Evolutionary conservation across 2,113 vertebrate species (phyloP).

Genomic region (Mobula hypostoma): DNA sequence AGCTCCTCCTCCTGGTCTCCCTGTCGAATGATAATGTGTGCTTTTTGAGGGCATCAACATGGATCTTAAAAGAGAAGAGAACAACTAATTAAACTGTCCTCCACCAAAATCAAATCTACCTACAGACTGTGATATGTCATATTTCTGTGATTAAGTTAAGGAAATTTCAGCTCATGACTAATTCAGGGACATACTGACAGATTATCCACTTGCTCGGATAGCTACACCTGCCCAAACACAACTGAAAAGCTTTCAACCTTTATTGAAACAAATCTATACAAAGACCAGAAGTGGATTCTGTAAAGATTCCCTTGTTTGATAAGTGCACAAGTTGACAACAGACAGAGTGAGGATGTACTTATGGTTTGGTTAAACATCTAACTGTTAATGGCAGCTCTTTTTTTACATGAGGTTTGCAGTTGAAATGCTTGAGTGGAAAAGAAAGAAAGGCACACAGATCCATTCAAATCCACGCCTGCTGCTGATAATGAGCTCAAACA

Average conservation of each 20-base stretch:
- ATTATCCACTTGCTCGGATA: conserved; percentile 41
- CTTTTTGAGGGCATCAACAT: background rate
- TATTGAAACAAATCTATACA: conserved; percentile 43
- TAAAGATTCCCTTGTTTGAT: conserved; percentile 36
- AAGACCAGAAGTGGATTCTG: conserved; percentile 25
- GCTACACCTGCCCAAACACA: conserved; percentile 46
- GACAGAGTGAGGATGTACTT: conserved; percentile 17
- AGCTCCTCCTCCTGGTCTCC: background rate
- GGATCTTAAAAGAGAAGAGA: background rate
- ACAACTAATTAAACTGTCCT: conserved; percentile 17
- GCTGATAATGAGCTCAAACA: conserved; percentile 30
- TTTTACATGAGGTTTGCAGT: conserved; percentile 34
- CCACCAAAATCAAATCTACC: background rate
- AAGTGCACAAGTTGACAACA: conserved; percentile 30
- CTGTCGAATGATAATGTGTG: background rate
- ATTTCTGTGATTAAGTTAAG: conserved; percentile 30
- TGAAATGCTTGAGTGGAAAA: conserved; percentile 33
- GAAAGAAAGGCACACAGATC: conserved; percentile 1
- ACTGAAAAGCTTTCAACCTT: conserved; percentile 42
- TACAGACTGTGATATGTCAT: conserved; percentile 19
- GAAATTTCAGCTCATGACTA: conserved; percentile 25
- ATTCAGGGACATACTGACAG: conserved; percentile 32
- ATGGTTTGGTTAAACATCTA: conserved; percentile 42
- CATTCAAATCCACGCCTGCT: conserved; percentile 7
- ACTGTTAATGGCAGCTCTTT: conserved; percentile 43